phyloP scores from a whole-genome alignment of 2,113 vertebrate genomes.

The Microcebus tavaratra region DNA sequence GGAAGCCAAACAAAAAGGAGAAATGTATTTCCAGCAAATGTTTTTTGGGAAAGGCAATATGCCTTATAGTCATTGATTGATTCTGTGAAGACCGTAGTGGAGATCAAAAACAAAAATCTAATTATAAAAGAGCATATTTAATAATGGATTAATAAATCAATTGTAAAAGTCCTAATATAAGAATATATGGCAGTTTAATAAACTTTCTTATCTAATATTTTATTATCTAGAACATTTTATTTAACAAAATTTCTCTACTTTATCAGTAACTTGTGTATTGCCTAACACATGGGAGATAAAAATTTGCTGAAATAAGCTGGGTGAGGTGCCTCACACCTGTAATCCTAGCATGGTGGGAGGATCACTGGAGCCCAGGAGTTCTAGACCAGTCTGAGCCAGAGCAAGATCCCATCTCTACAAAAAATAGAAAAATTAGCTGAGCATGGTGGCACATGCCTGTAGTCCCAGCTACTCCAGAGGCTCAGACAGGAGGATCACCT shows the following conservation, averaged over 20 bases:
- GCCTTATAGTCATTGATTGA: not conserved
- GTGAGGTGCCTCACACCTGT: no score
- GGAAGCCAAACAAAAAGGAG: not conserved
- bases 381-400: no score
- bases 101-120: conserved; percentile 37
- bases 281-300: not conserved
- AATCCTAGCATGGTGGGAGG: no score
- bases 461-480: no score
- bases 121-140: not conserved
- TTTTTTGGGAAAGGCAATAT: not conserved
- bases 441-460: no score
- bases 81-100: not conserved
- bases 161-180: not conserved
- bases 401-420: no score
- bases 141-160: not conserved
- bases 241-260: conserved; percentile 9
- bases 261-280: not conserved
- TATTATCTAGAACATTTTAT: not conserved
- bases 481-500: no score
- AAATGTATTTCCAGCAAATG: not conserved
- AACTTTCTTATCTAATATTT: not conserved
- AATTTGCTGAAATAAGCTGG: not conserved
- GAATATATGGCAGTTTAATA: not conserved
- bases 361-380: no score
- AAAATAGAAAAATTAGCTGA: no score